Base-by-base conservation (phyloP, 2,113 vertebrate species). In the Seriola aureovittata region DNA sequence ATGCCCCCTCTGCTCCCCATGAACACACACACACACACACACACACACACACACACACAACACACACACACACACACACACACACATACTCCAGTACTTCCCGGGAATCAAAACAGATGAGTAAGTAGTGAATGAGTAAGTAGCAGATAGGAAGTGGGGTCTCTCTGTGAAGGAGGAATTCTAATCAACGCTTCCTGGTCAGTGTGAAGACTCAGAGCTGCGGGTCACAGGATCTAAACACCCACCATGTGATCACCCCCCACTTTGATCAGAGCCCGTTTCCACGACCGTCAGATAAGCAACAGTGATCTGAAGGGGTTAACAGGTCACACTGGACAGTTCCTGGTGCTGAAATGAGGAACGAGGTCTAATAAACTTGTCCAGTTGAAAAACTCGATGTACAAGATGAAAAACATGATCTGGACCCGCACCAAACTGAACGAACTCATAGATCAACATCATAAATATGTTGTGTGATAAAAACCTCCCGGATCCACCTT, bases 1-100 rank as follows among this genome's bases (percentile, higher is more conserved):
- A 95, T 80, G 69, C 93, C 93, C 21, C 21, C 21, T 8, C 52
- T 7, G 4, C 50, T 0, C 52, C 8, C 52, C 21, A 65, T 32
- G 17, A 38, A 65, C 40, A 57, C 70, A 69, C 50, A 80, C 83
- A 62, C 71, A 70, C 78, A 78, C 76, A 69, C 50, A 80, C 83
- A 62, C 71, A 70, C 75, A 78, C 76, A 65, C 40, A 32, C 58
- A 65, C 40, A 57, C 70, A 63, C 50, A 75, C 83, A 54, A 76
- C 83, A 82, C 84, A 73, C 66, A 66, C 19, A 32, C 58, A 65
- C 40, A 57, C 70, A 63, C 50, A 75, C 83, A 54, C 71, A 66
- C 78, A 76, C 83, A 82, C 84, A 73, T 60, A 66, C 19, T 13
- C 40, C 29, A 13, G 23, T 55, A 29, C 59, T 79, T 57, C 32